phyloP scores from a whole-genome alignment of 2,113 vertebrate genomes.

The Callipepla californica region DNA sequence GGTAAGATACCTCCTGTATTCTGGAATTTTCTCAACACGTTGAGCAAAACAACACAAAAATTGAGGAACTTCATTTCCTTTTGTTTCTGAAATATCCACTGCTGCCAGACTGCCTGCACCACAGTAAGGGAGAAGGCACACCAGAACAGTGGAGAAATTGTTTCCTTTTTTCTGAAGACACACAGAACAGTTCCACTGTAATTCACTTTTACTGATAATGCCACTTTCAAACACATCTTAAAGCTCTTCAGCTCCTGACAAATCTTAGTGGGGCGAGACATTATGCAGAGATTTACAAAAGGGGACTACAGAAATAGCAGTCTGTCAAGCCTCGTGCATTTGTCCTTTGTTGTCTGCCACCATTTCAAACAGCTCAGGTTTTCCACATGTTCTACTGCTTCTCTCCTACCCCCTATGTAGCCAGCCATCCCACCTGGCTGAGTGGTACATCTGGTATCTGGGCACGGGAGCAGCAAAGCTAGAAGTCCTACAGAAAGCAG shows the following conservation, averaged over 20 bases:
- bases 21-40: not conserved
- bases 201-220: not conserved
- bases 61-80: not conserved
- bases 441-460: not conserved
- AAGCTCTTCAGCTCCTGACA: not conserved
- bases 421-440: not conserved
- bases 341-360: not conserved
- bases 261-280: not conserved
- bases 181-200: not conserved
- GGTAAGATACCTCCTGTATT: not conserved
- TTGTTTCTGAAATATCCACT: not conserved
- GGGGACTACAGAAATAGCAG: not conserved
- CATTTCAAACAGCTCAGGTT: not conserved
- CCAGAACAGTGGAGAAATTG: not conserved
- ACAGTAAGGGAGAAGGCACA: not conserved
- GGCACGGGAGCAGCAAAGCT: not conserved
- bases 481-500: not conserved
- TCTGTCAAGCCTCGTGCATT: not conserved
- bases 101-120: not conserved
- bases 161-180: not conserved
- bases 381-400: not conserved
- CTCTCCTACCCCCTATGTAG: not conserved
- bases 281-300: not conserved
- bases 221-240: not conserved
- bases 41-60: not conserved